A percentile compares a stretch with the other conserved stretches of the same genome.
phyloP scores from a whole-genome alignment of 2,888 invertebrate genomes.

The Clepsis dumicolana region DNA sequence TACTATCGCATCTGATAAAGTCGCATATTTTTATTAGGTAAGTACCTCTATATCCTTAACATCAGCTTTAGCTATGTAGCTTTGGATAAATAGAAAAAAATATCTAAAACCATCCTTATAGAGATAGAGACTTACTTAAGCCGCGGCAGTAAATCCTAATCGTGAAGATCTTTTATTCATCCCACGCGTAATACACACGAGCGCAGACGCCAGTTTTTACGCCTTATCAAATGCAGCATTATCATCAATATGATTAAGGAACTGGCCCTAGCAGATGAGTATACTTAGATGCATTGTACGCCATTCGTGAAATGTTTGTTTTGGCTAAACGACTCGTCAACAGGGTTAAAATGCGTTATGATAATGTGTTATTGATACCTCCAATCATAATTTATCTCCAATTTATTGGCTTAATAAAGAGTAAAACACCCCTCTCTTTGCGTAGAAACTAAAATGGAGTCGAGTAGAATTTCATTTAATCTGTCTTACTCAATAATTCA shows the following conservation, averaged over 20 bases:
- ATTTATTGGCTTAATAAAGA: too few relatives aligned
- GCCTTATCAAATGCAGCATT: slow-evolving; percentile 17
- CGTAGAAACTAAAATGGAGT: too few relatives aligned
- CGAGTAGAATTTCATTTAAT: too few relatives aligned
- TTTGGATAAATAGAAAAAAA: slow-evolving; percentile 16
- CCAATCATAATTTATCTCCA: too few relatives aligned
- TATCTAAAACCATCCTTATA: slow-evolving; percentile 15
- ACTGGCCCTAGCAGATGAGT: not conserved
- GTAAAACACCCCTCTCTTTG: too few relatives aligned
- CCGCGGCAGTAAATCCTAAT: slow-evolving; percentile 23
- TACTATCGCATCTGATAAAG: not conserved
- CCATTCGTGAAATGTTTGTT: not conserved
- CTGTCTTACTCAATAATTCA: too few relatives aligned
- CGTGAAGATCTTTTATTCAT: slow-evolving; percentile 28
- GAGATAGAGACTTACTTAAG: slow-evolving; percentile 5
- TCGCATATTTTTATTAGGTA: not conserved
- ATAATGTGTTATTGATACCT: too few relatives aligned
- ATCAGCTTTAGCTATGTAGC: slow-evolving; percentile 6
- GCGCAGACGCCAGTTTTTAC: slow-evolving; percentile 19
- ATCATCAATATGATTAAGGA: slow-evolving; percentile 20
- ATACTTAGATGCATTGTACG: slow-evolving; percentile 9
- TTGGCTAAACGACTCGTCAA: not conserved
- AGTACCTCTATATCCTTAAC: not conserved
- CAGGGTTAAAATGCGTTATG: too few relatives aligned
- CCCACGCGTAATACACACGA: slow-evolving; percentile 25